Conservation (phyloP, 2,888 invertebrate genomes). For the Sarcophaga subvicina region DNA sequence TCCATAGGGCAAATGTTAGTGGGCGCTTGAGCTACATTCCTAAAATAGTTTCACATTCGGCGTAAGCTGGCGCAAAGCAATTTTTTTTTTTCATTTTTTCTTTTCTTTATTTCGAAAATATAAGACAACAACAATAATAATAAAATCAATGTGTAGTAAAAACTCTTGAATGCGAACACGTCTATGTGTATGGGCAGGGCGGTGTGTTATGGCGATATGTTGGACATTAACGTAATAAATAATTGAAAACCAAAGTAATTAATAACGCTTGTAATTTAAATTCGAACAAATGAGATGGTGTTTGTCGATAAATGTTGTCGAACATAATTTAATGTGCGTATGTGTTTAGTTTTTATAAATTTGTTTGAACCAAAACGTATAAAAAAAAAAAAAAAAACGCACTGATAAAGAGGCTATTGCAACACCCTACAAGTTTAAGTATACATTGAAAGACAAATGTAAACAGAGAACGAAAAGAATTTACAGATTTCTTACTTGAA, state of each 20-base stretch:
- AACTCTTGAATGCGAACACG: slow-evolving; percentile 18
- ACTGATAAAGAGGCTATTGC: too few relatives aligned
- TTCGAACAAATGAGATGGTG: slow-evolving; percentile 50
- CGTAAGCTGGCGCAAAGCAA: slow-evolving; percentile 44
- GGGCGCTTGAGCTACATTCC: slow-evolving; percentile 62
- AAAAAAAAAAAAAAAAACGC: too few relatives aligned
- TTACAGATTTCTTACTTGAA: too few relatives aligned
- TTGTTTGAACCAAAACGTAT: background rate
- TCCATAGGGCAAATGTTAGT: slow-evolving; percentile 67
- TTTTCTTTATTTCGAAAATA: background rate
- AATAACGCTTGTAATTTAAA: slow-evolving; percentile 58
- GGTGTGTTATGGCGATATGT: slow-evolving; percentile 20
- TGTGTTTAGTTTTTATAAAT: background rate
- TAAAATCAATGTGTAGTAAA: background rate
- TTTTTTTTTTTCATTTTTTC: slow-evolving; percentile 9
- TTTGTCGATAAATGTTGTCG: slow-evolving; percentile 20
- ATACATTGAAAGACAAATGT: too few relatives aligned
- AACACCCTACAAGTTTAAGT: too few relatives aligned
- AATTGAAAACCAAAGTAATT: slow-evolving; percentile 62
- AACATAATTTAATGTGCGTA: slow-evolving; percentile 18
- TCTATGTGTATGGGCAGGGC: slow-evolving; percentile 41
- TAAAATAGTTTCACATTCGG: slow-evolving; percentile 62
- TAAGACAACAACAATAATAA: background rate
- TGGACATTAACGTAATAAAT: slow-evolving; percentile 58
- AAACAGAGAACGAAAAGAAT: too few relatives aligned